Evolutionary conservation across 1,140 invertebrate species (phyloP).

Genomic region (Ceratina calcarata): DNA sequence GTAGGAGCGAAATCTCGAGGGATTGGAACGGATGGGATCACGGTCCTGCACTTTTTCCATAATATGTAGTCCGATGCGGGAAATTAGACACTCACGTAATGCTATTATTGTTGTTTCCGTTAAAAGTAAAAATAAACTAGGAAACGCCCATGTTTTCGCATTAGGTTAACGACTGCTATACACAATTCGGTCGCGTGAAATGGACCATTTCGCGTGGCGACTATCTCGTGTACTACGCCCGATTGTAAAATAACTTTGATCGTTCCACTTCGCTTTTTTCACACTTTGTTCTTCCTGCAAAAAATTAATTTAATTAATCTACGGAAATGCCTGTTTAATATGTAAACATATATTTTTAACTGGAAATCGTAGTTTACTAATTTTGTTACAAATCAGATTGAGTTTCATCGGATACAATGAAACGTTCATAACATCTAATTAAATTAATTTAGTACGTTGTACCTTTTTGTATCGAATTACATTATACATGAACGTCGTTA

Average conservation of each 20-base stretch:
- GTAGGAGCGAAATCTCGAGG: conserved; percentile 41
- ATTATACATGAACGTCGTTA: too few relatives aligned
- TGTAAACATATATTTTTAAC: too few relatives aligned
- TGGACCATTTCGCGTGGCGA: conserved; percentile 54
- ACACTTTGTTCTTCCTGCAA: not conserved
- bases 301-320: too few relatives aligned
- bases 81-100: conserved; percentile 45
- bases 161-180: conserved; percentile 54
- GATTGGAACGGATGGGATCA: conserved; percentile 42
- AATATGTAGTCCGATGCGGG: not conserved
- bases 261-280: conserved; percentile 22
- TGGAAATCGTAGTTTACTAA: too few relatives aligned
- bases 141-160: conserved; percentile 43
- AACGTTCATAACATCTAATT: too few relatives aligned
- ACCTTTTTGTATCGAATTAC: too few relatives aligned
- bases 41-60: not conserved
- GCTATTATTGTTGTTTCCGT: conserved; percentile 44
- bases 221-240: not conserved
- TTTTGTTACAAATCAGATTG: too few relatives aligned
- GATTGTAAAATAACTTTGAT: conserved; percentile 54
- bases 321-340: too few relatives aligned
- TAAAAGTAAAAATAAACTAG: conserved; percentile 59
- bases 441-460: too few relatives aligned
- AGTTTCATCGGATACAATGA: too few relatives aligned
- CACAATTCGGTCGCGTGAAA: conserved; percentile 43